phyloP scores from a whole-genome alignment of 2,113 vertebrate genomes.

The Felis chaus region DNA sequence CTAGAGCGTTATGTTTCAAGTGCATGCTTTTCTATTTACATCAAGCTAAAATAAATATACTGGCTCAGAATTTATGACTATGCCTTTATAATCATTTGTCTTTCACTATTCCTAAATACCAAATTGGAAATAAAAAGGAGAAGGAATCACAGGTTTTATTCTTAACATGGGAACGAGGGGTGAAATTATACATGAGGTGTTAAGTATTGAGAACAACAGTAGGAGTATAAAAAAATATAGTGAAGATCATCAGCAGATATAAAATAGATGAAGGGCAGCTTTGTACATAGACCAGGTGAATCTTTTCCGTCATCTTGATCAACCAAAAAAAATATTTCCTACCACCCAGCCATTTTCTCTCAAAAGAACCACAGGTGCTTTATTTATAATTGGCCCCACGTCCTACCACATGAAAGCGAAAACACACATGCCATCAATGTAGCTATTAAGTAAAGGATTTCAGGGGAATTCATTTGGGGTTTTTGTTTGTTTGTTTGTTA shows the following conservation, averaged over 20 bases:
- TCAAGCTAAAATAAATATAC: neutral
- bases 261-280: neutral
- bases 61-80: neutral
- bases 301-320: neutral
- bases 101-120: neutral
- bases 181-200: neutral
- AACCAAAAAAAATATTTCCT: constrained; percentile 11
- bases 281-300: neutral
- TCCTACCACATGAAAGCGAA: neutral
- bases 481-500: constrained; percentile 27
- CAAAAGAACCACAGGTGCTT: neutral
- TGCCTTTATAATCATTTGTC: neutral
- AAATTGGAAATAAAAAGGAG: neutral
- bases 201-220: neutral
- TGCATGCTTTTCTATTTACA: neutral
- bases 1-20: neutral
- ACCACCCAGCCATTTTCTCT: neutral
- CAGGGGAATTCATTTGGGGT: neutral
- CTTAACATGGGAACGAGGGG: neutral
- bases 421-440: neutral
- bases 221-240: neutral
- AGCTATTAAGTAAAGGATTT: neutral
- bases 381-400: neutral
- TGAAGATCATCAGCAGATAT: neutral
- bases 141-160: neutral